Percentiles rank a stretch among this genome's conserved stretches.
Conservation (phyloP, 2,113 vertebrate species). For the Opisthocomus hoazin region DNA sequence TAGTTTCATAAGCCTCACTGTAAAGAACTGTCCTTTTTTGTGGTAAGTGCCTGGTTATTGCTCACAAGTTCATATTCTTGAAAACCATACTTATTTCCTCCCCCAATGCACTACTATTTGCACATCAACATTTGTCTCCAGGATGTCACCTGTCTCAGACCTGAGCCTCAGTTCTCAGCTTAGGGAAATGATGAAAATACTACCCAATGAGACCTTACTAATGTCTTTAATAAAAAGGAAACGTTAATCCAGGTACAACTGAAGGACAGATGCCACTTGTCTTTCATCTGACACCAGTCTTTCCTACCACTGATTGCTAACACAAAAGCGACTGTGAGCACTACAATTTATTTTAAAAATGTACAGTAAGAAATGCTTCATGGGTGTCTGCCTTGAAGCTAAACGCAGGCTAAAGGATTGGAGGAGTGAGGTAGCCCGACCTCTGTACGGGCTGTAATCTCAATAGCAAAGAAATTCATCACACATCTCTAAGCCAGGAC, state of each 20-base stretch:
- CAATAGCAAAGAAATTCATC: background rate
- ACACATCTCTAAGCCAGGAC: background rate
- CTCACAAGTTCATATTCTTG: background rate
- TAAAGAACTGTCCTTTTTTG: background rate
- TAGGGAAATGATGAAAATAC: background rate
- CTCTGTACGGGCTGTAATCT: background rate
- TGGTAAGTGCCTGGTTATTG: background rate
- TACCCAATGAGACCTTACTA: background rate
- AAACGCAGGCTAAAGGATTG: fast-evolving
- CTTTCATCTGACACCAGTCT: background rate
- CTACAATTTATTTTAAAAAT: background rate
- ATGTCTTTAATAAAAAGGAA: background rate
- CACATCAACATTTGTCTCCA: background rate
- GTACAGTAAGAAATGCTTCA: too few species aligned
- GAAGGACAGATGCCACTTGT: background rate
- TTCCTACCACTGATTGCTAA: background rate
- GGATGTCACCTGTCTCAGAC: background rate
- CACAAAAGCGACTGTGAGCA: background rate
- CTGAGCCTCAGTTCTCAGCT: background rate
- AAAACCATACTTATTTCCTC: background rate
- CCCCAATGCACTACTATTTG: background rate
- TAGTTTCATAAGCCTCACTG: background rate
- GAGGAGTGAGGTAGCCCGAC: background rate
- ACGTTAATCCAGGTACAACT: background rate
- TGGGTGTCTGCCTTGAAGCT: too few species aligned